Percentiles rank a stretch among this genome's conserved stretches.
Conservation (phyloP, 2,113 vertebrate genomes). For the Semnopithecus entellus region DNA sequence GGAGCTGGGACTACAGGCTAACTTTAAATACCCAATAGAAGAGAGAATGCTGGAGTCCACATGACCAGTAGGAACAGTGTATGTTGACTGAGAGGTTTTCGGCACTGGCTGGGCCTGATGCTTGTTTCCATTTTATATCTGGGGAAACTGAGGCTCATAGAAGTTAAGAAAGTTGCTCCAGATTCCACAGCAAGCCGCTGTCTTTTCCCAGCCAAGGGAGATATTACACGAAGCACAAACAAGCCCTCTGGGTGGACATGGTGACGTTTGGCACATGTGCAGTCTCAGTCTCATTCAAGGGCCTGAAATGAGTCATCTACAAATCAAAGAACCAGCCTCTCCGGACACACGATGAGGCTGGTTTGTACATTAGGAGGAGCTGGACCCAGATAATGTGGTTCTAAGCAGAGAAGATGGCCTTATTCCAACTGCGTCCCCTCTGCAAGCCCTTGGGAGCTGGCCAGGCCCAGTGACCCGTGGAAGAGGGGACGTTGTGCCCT, state of each 20-base stretch:
- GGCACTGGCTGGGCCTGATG: no score
- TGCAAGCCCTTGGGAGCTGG: conserved; percentile 13
- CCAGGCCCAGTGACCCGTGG: conserved; percentile 61
- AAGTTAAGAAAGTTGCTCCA: background rate
- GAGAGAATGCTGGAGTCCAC: no score
- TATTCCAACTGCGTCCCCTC: conserved; percentile 22
- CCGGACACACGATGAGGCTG: background rate
- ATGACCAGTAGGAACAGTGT: no score
- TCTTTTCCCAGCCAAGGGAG: background rate
- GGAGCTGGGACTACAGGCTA: no score
- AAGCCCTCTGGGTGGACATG: background rate
- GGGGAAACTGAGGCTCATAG: background rate
- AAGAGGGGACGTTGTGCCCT: conserved; percentile 56
- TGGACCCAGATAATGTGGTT: background rate
- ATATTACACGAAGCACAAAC: background rate
- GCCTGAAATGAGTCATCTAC: conserved; percentile 9
- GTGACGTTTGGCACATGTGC: background rate
- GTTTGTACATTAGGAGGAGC: conserved; percentile 28
- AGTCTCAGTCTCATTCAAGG: background rate
- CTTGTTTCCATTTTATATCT: no score
- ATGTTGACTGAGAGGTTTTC: no score
- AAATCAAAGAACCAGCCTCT: conserved; percentile 5
- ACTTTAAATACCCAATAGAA: no score
- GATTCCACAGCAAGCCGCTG: background rate
- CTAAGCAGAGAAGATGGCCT: background rate